Evolutionary conservation across 1,140 invertebrate species (phyloP), one percentile per base, ranked within the genome.

Genomic region (Drosophila rufa): DNA sequence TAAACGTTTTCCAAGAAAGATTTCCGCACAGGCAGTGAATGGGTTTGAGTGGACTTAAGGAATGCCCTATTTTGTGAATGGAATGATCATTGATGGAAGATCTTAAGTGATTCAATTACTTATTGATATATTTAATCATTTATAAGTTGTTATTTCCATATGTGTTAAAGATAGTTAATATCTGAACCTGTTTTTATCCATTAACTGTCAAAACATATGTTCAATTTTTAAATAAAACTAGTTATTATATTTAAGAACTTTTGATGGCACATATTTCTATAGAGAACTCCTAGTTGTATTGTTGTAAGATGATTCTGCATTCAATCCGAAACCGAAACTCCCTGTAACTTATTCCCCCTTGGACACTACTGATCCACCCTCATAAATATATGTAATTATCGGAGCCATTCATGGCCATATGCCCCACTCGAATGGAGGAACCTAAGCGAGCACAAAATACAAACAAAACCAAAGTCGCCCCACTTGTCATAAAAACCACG

Each of bases 61-160:
- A 33, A 80, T 86, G 70, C 71, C 67, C 76, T 84, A 33, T 25
- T 45, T 36, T 25, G 9, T 36, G 62, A 65, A 60, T 65, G 56
- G 17, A 0, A 7, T 17, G 19, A 56, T 56, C 14, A 25, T 55
- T 25, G 14, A 40, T 40, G 8, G 1, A 55, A 11, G 14, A 25
- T 15, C 7, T 38, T 11, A 22, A 9, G 8, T 7, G 3, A 12
- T 2, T 47, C 12, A 27, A 4, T 50, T 50, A 27, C 8, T 27
- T 27, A 4, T 3, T 4, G 8, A n/a, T 50, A 0, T 11, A 5
- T 33, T 51, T 1, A 3, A 14, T 3, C 1, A 15, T 7, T 7
- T 7, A 17, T 33, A 17, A 17, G 19, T 22, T 22, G 1, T 22
- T 22, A 22, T 2, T 22, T 22, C 2, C 19, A 22, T 22, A 22